A percentile compares a stretch with the other conserved stretches of the same genome.
Evolutionary conservation across 2,797 vertebrate species (phyloP).

Genomic region (Pteronotus mesoamericanus): DNA sequence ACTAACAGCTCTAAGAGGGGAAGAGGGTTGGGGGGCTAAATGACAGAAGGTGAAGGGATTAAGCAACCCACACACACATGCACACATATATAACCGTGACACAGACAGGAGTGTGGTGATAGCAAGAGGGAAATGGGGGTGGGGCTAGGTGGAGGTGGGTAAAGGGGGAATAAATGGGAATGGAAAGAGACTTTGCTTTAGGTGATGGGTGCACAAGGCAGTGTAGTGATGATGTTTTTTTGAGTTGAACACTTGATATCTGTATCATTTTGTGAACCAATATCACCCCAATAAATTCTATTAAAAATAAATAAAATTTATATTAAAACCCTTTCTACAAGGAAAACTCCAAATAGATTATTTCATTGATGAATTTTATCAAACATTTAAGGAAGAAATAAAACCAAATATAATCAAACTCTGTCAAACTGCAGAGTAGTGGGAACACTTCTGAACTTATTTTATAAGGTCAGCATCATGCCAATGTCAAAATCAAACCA

Average conservation of each 20-base stretch:
- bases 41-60: too few species aligned
- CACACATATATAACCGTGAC: too few species aligned
- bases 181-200: neutral
- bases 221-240: neutral
- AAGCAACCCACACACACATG: too few species aligned
- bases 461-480: neutral
- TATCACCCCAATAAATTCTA: neutral
- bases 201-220: too few species aligned
- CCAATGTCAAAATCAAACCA: neutral
- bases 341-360: neutral
- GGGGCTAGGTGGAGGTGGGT: neutral
- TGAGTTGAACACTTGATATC: neutral
- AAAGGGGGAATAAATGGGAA: neutral
- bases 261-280: neutral
- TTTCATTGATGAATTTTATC: neutral
- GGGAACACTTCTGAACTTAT: neutral
- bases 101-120: neutral
- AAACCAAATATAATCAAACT: neutral
- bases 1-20: too few species aligned
- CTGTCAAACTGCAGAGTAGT: neutral
- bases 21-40: too few species aligned
- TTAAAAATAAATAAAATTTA: neutral
- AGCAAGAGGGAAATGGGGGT: neutral
- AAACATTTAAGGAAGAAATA: neutral
- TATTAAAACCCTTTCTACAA: neutral